These are phyloP conservation scores for Protodeltote pygarga DNA, from an alignment of 2,888 invertebrate species.

Conservation along the genomic window DNA sequence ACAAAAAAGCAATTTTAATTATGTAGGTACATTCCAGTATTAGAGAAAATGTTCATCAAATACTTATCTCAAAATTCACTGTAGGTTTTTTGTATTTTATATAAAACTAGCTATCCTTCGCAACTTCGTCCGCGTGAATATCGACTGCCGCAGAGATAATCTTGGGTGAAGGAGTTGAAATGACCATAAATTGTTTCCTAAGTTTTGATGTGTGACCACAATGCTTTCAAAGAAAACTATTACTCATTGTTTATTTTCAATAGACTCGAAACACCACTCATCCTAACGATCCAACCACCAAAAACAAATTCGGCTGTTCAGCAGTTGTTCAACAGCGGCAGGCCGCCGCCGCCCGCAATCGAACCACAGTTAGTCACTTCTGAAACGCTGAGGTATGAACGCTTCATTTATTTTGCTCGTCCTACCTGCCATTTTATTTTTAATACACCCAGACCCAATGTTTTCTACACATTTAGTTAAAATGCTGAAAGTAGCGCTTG, in stretches of 20 bases:
- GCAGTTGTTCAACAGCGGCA: slow-evolving; percentile 92
- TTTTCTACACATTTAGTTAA: slow-evolving; percentile 1
- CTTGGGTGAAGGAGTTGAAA: no score
- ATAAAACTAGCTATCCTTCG: no score
- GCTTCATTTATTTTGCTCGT: slow-evolving; percentile 29
- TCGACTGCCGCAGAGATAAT: no score
- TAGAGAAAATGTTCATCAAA: no score
- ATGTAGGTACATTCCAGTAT: no score
- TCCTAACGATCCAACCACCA: slow-evolving; percentile 71
- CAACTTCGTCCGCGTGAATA: no score
- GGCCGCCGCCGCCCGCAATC: slow-evolving; percentile 87
- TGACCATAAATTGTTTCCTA: no score
- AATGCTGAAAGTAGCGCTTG: slow-evolving; percentile 28
- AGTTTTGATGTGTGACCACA: background rate
- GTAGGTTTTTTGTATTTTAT: no score
- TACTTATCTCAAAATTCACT: no score
- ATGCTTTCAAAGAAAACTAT: background rate
- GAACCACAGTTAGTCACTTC: slow-evolving; percentile 89
- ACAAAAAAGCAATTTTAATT: no score
- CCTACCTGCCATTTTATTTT: slow-evolving; percentile 3
- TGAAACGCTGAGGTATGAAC: slow-evolving; percentile 88
- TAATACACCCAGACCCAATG: background rate
- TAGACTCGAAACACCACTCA: slow-evolving; percentile 77
- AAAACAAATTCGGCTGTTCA: slow-evolving; percentile 93
- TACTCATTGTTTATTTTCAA: slow-evolving; percentile 8